Evolutionary conservation across 2,888 invertebrate genomes (phyloP).

Genomic region (Drosophila emarginata): DNA sequence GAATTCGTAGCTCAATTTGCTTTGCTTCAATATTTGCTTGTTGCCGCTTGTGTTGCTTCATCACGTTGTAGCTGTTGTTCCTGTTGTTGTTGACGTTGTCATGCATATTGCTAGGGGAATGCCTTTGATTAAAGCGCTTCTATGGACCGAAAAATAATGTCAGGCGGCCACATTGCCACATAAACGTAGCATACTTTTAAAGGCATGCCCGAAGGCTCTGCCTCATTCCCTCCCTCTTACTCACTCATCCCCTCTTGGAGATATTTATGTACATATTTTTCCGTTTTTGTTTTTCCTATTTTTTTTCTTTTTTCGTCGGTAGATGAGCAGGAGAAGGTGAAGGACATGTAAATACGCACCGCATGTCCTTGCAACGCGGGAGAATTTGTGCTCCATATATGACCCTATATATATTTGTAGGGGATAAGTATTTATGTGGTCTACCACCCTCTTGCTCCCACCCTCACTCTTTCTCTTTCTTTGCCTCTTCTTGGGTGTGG

Average conservation of each 20-base stretch:
- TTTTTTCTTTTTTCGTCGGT: slow-evolving; percentile 10
- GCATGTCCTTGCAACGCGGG: slow-evolving; percentile 47
- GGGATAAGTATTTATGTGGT: slow-evolving; percentile 6
- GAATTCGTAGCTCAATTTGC: slow-evolving; percentile 7
- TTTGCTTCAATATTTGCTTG: not conserved
- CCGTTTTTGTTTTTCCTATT: slow-evolving; percentile 18
- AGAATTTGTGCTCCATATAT: slow-evolving; percentile 13
- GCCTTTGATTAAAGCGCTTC: slow-evolving; percentile 37
- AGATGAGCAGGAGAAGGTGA: slow-evolving; percentile 47
- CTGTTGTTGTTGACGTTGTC: slow-evolving; percentile 5
- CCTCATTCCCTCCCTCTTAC: not conserved
- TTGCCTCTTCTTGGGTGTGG: not conserved
- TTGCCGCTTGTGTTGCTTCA: not conserved
- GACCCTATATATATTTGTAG: slow-evolving; percentile 21
- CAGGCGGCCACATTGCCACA: slow-evolving; percentile 13
- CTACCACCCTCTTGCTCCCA: slow-evolving; percentile 9
- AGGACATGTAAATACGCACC: slow-evolving; percentile 50
- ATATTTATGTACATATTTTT: slow-evolving; percentile 43
- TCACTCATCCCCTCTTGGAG: not conserved
- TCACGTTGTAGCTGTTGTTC: not conserved
- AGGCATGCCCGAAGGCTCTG: slow-evolving; percentile 19
- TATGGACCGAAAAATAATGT: slow-evolving; percentile 15
- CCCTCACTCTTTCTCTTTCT: not conserved
- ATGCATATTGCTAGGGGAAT: slow-evolving; percentile 26
- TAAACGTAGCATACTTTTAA: slow-evolving; percentile 38